Evolutionary conservation across 1,140 invertebrate genomes (phyloP).

Genomic region (Musca vetustissima): DNA sequence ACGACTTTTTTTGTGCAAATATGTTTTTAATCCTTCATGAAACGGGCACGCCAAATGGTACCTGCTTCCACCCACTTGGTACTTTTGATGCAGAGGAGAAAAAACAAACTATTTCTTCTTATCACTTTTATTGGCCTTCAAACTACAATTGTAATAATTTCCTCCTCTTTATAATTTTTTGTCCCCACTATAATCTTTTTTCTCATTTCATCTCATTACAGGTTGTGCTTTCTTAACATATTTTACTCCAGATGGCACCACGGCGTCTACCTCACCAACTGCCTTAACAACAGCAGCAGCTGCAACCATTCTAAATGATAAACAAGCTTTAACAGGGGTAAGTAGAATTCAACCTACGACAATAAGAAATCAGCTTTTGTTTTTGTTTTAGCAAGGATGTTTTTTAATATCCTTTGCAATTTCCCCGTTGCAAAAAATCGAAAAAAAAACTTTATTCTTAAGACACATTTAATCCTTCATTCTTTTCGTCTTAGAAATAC

Average conservation of each 20-base stretch:
- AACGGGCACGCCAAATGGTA: no score
- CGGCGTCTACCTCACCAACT: slow-evolving; percentile 60
- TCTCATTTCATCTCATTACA: slow-evolving; percentile 60
- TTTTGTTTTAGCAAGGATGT: slow-evolving; percentile 13
- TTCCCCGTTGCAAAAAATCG: background rate
- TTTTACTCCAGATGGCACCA: slow-evolving; percentile 89
- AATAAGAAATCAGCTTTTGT: background rate
- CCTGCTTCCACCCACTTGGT: no score
- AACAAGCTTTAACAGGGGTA: slow-evolving; percentile 96
- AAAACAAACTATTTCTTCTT: no score
- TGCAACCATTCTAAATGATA: slow-evolving; percentile 92
- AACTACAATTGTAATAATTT: background rate
- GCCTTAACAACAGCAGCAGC: slow-evolving; percentile 54
- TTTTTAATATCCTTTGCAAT: background rate
- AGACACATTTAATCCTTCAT: no score
- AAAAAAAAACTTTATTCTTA: no score
- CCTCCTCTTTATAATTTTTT: background rate
- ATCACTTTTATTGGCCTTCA: background rate
- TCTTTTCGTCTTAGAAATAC: no score
- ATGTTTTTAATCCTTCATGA: no score
- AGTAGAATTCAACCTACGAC: slow-evolving; percentile 60
- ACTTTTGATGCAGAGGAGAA: no score
- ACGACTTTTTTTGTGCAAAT: no score
- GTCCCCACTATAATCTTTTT: background rate
- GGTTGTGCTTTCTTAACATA: slow-evolving; percentile 97